phyloP scores from a whole-genome alignment of 2,797 vertebrate genomes.

The Argyrosomus regius region DNA sequence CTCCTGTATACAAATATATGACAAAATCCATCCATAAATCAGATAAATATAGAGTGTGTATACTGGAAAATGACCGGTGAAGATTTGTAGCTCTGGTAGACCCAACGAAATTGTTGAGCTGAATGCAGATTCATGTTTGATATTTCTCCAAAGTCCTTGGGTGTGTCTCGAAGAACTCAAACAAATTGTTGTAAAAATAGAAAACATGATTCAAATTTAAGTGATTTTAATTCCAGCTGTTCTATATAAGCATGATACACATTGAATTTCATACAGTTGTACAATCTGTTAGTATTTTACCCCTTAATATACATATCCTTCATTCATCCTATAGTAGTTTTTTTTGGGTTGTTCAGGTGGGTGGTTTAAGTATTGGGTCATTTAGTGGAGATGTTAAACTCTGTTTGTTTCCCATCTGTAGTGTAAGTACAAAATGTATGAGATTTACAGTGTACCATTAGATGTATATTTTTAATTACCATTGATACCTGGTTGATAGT shows the following conservation, averaged over 20 bases:
- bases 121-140: neutral
- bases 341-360: neutral
- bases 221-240: neutral
- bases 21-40: neutral
- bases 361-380: neutral
- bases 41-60: no score
- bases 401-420: constrained; percentile 1
- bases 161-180: neutral
- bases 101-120: neutral
- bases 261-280: neutral
- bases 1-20: neutral
- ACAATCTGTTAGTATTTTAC: neutral
- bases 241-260: constrained; percentile 2
- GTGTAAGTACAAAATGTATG: neutral
- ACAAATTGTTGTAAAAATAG: neutral
- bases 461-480: neutral
- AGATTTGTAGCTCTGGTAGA: neutral
- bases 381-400: neutral
- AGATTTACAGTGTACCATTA: neutral
- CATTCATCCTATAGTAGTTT: neutral
- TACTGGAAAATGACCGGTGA: neutral
- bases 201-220: neutral
- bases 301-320: neutral
- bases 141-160: neutral
- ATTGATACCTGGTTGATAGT: neutral